Percentiles rank a stretch among this genome's conserved stretches.
phyloP scores from a whole-genome alignment of 1,140 invertebrate species.

The Lasioglossum albipes region DNA sequence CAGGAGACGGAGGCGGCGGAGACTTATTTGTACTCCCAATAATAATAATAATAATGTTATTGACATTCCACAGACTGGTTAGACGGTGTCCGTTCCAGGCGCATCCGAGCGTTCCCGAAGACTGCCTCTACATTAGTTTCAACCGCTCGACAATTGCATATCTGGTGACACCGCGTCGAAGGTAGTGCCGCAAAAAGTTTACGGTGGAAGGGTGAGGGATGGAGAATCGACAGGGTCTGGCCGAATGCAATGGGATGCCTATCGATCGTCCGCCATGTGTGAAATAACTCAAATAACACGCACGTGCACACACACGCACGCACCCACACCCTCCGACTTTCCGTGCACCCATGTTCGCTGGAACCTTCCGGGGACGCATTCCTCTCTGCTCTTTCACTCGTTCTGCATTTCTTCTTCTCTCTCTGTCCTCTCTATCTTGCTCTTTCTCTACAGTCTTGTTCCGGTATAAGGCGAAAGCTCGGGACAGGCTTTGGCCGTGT shows the following conservation, averaged over 20 bases:
- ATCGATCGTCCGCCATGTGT: slow-evolving; percentile 62
- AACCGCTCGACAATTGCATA: background rate
- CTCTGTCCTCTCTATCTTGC: too few relatives aligned
- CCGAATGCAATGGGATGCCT: slow-evolving; percentile 54
- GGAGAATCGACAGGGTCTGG: background rate
- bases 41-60: too few relatives aligned
- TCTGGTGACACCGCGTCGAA: background rate
- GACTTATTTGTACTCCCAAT: too few relatives aligned
- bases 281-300: slow-evolving; percentile 65
- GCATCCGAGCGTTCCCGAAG: background rate
- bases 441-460: too few relatives aligned
- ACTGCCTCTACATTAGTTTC: background rate
- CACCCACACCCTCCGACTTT: too few relatives aligned
- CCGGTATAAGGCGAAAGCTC: background rate
- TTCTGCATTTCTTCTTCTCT: too few relatives aligned
- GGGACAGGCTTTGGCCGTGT: too few relatives aligned
- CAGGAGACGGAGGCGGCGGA: too few relatives aligned
- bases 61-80: too few relatives aligned
- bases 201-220: slow-evolving; percentile 8
- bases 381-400: background rate
- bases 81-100: background rate
- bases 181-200: slow-evolving; percentile 8
- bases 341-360: slow-evolving; percentile 5
- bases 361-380: slow-evolving; percentile 15
- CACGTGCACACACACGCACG: background rate